Base-by-base conservation (phyloP, 2,797 vertebrate genomes). In the Chelon auratus region DNA sequence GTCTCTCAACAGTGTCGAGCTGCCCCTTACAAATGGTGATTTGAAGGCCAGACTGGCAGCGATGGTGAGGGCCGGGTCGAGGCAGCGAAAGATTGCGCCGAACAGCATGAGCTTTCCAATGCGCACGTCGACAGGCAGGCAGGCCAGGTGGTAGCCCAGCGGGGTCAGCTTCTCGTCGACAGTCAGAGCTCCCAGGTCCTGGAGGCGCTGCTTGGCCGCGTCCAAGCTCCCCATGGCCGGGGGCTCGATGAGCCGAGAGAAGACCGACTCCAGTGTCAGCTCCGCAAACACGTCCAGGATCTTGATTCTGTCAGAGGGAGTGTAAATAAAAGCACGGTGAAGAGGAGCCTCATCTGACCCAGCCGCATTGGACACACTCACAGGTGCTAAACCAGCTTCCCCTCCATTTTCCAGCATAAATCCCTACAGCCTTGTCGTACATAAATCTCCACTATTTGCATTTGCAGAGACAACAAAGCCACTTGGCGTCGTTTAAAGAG, bases 91-190 rank as follows among this genome's bases (percentile, higher is more conserved):
- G 61, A 99, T 99, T 75, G 97, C 96, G 4, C 98, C 98, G 30
- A 99, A 97, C 11, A 99, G 93, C 96, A 99, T 99, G 56, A 99
- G 94, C 43, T 99, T 99, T 42, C 97, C 98, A 5, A 99, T 98
- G 81, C 98, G 95, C 78, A 99, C 97, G 58, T 99, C 98, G 1
- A 99, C 97, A 0, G 98, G 98, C 90, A 99, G 93, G 12, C 96
- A 98, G 77, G 97, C 98, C 92, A 99, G 87, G 92, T 99, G 98
- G 90, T 99, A 99, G 3, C 98, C 98, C 79, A 99, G 91, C 0
- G 98, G 97, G 20, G 98, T 98, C 71, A 99, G 93, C 78, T 94
- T 95, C 75, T 99, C 97, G 0, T 97, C 95, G 0, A 84, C 53
- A 3, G 95, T 98, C 22, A 99, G 86, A 0, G 98, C 98, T 2